Conservation (phyloP, 2,888 invertebrate species). For the Arrhopalites spinosus region DNA sequence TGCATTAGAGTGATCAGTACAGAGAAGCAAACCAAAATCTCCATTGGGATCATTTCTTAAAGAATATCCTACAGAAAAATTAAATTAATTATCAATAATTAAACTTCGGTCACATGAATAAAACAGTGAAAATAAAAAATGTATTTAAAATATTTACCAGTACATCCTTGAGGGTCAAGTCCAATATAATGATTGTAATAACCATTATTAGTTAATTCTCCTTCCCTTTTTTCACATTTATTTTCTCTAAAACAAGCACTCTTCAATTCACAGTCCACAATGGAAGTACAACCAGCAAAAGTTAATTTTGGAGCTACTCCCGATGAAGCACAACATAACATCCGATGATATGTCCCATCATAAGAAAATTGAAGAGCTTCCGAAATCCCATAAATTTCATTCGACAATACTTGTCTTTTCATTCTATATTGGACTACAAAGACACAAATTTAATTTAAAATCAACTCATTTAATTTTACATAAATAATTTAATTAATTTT, state of each 20-base stretch:
- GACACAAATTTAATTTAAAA: too few relatives aligned
- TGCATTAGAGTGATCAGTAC: slow-evolving; percentile 42
- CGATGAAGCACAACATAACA: slow-evolving; percentile 36
- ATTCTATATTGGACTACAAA: neutral
- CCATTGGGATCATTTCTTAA: slow-evolving; percentile 44
- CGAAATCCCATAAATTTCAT: slow-evolving; percentile 2
- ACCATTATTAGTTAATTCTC: slow-evolving; percentile 28
- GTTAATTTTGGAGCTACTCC: slow-evolving; percentile 44
- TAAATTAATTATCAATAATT: too few relatives aligned
- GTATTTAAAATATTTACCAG: neutral
- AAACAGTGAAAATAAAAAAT: too few relatives aligned
- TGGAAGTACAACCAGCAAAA: slow-evolving; percentile 52
- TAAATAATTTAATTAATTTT: neutral
- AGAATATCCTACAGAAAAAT: slow-evolving; percentile 16
- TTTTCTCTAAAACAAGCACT: slow-evolving; percentile 53
- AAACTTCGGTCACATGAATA: too few relatives aligned
- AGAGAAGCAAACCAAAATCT: slow-evolving; percentile 51
- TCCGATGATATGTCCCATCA: slow-evolving; percentile 47
- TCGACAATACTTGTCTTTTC: neutral
- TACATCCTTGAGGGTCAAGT: slow-evolving; percentile 47
- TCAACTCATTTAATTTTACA: too few relatives aligned
- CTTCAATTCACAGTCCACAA: slow-evolving; percentile 52
- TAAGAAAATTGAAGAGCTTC: slow-evolving; percentile 45
- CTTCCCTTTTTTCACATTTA: slow-evolving; percentile 45
- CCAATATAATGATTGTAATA: slow-evolving; percentile 44